phyloP scores from a whole-genome alignment of 2,888 invertebrate species.

The Xanthorhoe designata region DNA sequence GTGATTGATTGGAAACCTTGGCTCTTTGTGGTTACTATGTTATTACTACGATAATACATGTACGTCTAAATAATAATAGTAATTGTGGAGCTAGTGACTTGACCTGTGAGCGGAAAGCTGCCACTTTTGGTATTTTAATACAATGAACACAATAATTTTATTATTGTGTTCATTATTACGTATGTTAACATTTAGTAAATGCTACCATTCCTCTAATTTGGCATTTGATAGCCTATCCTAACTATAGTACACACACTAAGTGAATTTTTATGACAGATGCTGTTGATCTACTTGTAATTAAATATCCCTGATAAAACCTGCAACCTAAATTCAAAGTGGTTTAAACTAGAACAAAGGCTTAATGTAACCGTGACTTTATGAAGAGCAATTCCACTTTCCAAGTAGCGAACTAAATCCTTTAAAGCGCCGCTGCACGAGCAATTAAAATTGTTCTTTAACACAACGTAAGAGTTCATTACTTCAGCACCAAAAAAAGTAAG shows the following conservation, averaged over 20 bases:
- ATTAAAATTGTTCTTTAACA: neutral
- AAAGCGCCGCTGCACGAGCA: neutral
- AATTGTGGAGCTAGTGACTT: neutral
- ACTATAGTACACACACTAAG: no score
- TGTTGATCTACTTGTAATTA: no score
- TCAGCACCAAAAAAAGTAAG: neutral
- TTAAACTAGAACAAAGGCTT: neutral
- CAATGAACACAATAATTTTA: no score
- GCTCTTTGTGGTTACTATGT: conserved; percentile 14
- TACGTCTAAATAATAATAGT: neutral
- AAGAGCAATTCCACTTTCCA: conserved; percentile 7
- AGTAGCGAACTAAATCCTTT: conserved; percentile 9
- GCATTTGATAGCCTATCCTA: no score
- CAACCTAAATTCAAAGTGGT: conserved; percentile 6
- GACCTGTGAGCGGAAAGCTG: neutral
- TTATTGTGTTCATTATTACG: no score
- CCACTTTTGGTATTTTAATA: no score
- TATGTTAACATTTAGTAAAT: no score
- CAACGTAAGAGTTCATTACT: neutral
- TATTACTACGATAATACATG: conserved; percentile 1
- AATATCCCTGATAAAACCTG: neutral
- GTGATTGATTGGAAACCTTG: conserved; percentile 28
- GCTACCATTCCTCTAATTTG: no score
- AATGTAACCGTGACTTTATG: conserved; percentile 6
- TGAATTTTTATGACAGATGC: no score